Conservation (phyloP, 2,113 vertebrate genomes). For the Hemichromis elongatus region DNA sequence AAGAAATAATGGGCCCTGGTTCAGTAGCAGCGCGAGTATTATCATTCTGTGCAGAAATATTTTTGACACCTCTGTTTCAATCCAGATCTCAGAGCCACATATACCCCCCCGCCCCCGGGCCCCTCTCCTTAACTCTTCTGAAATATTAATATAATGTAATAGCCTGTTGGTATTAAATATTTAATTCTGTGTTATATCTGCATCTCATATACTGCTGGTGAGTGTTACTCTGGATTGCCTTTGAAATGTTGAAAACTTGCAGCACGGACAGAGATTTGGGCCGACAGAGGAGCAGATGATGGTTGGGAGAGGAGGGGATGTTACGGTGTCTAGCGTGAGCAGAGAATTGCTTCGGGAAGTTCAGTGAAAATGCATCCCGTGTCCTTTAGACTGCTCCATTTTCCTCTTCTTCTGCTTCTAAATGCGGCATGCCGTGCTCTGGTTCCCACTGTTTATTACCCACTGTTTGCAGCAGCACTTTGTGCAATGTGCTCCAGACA, state of each 20-base stretch:
- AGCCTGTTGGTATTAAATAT: constrained; percentile 59
- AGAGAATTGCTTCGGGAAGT: constrained; percentile 21
- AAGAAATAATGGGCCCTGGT: not conserved
- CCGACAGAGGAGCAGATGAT: not conserved
- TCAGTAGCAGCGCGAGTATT: constrained; percentile 2
- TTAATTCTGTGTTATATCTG: constrained; percentile 51
- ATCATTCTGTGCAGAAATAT: constrained; percentile 6
- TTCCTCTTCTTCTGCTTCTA: constrained; percentile 13
- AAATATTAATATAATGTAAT: constrained; percentile 66
- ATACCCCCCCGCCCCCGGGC: not conserved
- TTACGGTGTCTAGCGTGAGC: not conserved
- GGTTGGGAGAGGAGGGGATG: not conserved
- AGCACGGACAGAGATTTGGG: not conserved
- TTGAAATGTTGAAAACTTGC: constrained; percentile 3
- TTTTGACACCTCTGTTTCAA: constrained; percentile 17
- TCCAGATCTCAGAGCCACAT: constrained; percentile 7
- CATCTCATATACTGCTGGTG: constrained; percentile 43
- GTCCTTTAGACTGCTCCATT: constrained; percentile 48
- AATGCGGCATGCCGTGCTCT: constrained; percentile 22
- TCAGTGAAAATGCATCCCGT: constrained; percentile 33
- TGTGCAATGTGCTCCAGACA: constrained; percentile 47
- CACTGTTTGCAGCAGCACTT: constrained; percentile 52
- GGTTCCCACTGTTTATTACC: constrained; percentile 45
- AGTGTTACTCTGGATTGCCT: constrained; percentile 21
- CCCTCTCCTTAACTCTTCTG: constrained; percentile 15